phyloP scores from a whole-genome alignment of 2,888 invertebrate species.

The Habrosyne pyritoides region DNA sequence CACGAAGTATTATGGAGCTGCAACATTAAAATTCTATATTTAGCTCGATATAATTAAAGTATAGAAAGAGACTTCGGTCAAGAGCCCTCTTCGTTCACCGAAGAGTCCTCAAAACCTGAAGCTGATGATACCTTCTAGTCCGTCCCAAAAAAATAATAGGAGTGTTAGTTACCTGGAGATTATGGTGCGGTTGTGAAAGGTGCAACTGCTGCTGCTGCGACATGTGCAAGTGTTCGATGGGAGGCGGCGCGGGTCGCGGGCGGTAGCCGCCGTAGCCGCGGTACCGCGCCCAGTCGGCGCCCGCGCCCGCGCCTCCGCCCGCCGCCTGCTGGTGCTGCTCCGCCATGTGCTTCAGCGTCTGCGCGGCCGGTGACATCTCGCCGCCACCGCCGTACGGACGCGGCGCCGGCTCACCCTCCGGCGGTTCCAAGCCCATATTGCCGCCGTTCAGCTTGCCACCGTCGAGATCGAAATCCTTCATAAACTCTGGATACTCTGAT shows the following conservation, averaged over 20 bases:
- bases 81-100: no score
- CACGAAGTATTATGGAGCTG: no score
- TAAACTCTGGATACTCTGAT: conserved; percentile 92
- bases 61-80: no score
- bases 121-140: no score
- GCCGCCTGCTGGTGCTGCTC: conserved; percentile 95
- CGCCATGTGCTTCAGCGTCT: conserved; percentile 98
- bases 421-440: conserved; percentile 62
- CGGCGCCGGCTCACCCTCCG: conserved; percentile 75
- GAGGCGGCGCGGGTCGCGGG: conserved; percentile 67
- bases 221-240: conserved; percentile 87
- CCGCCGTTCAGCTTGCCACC: conserved; percentile 66
- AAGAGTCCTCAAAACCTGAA: no score
- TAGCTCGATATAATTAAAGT: no score
- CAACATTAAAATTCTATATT: no score
- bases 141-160: neutral
- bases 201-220: conserved; percentile 95
- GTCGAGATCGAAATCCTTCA: conserved; percentile 90
- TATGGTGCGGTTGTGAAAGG: conserved; percentile 91
- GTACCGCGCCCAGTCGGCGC: conserved; percentile 83
- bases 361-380: conserved; percentile 95
- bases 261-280: conserved; percentile 82
- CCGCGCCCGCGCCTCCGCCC: conserved; percentile 83
- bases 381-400: conserved; percentile 67
- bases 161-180: conserved; percentile 87